Conservation (phyloP, 2,888 invertebrate genomes). For the Hyposoter dolosus region DNA sequence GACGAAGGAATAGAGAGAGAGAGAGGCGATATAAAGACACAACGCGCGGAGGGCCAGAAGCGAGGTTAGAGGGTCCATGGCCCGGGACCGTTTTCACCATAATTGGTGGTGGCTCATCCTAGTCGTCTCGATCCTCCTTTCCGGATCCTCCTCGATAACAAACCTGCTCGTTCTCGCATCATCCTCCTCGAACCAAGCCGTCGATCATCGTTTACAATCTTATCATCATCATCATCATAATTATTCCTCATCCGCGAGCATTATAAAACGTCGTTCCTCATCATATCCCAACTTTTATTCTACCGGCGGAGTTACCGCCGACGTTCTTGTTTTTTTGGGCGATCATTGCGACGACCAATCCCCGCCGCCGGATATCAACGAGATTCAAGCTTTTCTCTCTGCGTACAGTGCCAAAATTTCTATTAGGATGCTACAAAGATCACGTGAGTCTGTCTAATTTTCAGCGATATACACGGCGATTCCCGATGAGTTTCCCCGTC, state of each 20-base stretch:
- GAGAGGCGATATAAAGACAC: conserved; percentile 1
- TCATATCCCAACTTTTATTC: conserved; percentile 2
- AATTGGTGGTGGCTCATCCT: conserved; percentile 82
- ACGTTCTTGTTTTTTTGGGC: conserved; percentile 80
- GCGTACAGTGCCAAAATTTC: conserved; percentile 75
- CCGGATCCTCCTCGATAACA: conserved; percentile 73
- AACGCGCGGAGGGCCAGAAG: conserved; percentile 5
- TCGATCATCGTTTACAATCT: conserved; percentile 65
- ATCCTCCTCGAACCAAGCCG: conserved; percentile 38
- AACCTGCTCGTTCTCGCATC: conserved; percentile 37
- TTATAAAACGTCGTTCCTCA: conserved; percentile 4
- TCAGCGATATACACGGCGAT: no score
- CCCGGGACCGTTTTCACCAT: conserved; percentile 83
- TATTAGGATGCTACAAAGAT: conserved; percentile 77
- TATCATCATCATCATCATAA: conserved; percentile 14
- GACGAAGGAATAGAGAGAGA: background rate
- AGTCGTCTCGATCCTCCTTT: conserved; percentile 74
- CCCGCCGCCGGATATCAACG: conserved; percentile 67
- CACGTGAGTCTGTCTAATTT: conserved; percentile 78
- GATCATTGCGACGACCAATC: conserved; percentile 78
- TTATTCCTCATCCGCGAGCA: conserved; percentile 33
- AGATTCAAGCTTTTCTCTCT: conserved; percentile 80
- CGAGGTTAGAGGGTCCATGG: conserved; percentile 80
- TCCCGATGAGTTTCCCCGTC: no score
- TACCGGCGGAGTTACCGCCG: conserved; percentile 52